phyloP scores from a whole-genome alignment of 2,113 vertebrate genomes.

The Myiagra hebetior region DNA sequence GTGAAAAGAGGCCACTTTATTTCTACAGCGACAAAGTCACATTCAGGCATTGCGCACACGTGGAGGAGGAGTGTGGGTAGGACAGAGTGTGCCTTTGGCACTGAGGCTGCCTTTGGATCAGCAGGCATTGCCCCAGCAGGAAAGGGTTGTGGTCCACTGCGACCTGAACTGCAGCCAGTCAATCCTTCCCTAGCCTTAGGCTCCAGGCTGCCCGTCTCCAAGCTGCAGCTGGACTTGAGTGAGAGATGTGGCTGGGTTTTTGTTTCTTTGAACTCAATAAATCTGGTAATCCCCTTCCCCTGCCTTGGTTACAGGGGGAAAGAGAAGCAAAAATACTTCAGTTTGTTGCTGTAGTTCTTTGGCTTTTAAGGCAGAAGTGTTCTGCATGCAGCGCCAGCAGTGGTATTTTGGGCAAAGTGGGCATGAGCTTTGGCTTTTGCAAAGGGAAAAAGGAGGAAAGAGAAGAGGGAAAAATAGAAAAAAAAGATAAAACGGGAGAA shows the following conservation, averaged over 20 bases:
- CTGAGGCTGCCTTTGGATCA: background rate
- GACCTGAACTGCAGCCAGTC: background rate
- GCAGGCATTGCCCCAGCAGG: background rate
- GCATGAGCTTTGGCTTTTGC: background rate
- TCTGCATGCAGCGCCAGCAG: accelerated
- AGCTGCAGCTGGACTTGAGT: accelerated
- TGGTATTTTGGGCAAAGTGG: accelerated
- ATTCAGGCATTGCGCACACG: accelerated
- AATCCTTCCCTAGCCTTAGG: no score
- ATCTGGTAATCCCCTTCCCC: background rate
- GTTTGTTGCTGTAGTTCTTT: background rate
- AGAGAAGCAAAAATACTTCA: background rate
- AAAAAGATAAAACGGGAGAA: accelerated
- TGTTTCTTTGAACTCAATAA: background rate
- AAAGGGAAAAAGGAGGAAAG: background rate
- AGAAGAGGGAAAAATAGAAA: no score
- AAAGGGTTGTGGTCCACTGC: background rate
- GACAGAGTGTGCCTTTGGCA: background rate
- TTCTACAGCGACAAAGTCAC: background rate
- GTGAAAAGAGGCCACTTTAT: background rate
- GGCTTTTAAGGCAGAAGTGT: background rate
- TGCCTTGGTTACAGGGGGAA: background rate
- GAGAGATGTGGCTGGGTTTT: background rate
- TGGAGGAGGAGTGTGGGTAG: background rate
- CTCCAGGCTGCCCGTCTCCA: background rate